A percentile compares a stretch with the other conserved stretches of the same genome.
Conservation (phyloP, 2,888 invertebrate species). For the Ormyrus nitidulus region DNA sequence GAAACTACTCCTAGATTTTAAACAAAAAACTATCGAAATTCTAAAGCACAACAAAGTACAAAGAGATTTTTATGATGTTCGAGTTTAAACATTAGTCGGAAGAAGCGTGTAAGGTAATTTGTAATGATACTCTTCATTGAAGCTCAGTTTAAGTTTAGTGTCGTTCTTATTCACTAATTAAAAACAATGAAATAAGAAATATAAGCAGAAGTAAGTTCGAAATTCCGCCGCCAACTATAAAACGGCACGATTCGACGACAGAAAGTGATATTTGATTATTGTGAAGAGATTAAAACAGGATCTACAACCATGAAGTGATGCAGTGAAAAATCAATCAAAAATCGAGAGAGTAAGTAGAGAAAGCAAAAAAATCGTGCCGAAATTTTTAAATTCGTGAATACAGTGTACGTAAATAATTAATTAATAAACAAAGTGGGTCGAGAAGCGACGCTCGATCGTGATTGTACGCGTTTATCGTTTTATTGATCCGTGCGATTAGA, state of each 20-base stretch:
- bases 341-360: not conserved
- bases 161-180: slow-evolving; percentile 56
- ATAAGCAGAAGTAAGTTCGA: slow-evolving; percentile 40
- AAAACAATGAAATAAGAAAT: slow-evolving; percentile 22
- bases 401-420: slow-evolving; percentile 34
- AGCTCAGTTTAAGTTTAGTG: slow-evolving; percentile 66
- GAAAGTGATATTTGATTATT: slow-evolving; percentile 25
- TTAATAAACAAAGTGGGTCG: slow-evolving; percentile 12
- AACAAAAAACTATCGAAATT: no score
- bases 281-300: not conserved
- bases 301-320: not conserved
- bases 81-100: slow-evolving; percentile 26
- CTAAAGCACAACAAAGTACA: not conserved
- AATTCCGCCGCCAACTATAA: slow-evolving; percentile 17
- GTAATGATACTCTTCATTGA: slow-evolving; percentile 63
- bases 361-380: slow-evolving; percentile 37
- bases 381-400: slow-evolving; percentile 28
- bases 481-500: slow-evolving; percentile 36
- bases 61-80: slow-evolving; percentile 16
- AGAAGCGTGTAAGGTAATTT: slow-evolving; percentile 45
- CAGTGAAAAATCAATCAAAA: slow-evolving; percentile 34
- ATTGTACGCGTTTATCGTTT: slow-evolving; percentile 42
- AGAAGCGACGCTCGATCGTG: slow-evolving; percentile 22
- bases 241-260: slow-evolving; percentile 17
- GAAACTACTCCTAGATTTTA: no score